A percentile compares a stretch with the other conserved stretches of the same genome.
phyloP scores from a whole-genome alignment of 2,113 vertebrate genomes.

The Chitala chitala region DNA sequence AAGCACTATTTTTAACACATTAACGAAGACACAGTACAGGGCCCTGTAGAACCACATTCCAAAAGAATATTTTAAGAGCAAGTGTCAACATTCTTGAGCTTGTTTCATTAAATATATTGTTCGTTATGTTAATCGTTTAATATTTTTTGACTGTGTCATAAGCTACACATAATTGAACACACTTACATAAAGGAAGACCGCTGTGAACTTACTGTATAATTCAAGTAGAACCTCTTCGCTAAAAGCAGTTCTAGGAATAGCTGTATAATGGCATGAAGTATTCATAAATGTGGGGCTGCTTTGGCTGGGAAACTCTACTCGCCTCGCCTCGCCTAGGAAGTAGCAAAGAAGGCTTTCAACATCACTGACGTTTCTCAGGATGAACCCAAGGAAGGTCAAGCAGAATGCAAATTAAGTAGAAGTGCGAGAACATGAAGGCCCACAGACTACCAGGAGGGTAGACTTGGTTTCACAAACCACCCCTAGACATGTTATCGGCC shows the following conservation, averaged over 20 bases:
- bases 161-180: not conserved
- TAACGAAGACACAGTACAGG: not conserved
- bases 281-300: constrained; percentile 16
- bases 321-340: constrained; percentile 6
- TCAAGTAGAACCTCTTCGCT: constrained; percentile 10
- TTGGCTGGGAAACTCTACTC: not conserved
- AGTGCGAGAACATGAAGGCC: not conserved
- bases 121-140: not conserved
- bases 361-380: not conserved
- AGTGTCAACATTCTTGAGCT: not conserved
- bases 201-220: constrained; percentile 23
- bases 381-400: not conserved
- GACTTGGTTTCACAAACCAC: no score
- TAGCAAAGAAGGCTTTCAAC: not conserved
- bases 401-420: not conserved
- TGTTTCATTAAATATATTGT: not conserved
- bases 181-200: not conserved
- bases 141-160: not conserved
- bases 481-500: no score
- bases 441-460: no score
- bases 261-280: constrained; percentile 21
- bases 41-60: not conserved
- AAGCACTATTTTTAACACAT: not conserved
- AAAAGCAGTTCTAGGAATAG: constrained; percentile 23
- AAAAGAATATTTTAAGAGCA: not conserved